These are phyloP conservation scores for Todiramphus saurophagus DNA, from an alignment of 2,113 vertebrate species.

Conservation along the genomic window DNA sequence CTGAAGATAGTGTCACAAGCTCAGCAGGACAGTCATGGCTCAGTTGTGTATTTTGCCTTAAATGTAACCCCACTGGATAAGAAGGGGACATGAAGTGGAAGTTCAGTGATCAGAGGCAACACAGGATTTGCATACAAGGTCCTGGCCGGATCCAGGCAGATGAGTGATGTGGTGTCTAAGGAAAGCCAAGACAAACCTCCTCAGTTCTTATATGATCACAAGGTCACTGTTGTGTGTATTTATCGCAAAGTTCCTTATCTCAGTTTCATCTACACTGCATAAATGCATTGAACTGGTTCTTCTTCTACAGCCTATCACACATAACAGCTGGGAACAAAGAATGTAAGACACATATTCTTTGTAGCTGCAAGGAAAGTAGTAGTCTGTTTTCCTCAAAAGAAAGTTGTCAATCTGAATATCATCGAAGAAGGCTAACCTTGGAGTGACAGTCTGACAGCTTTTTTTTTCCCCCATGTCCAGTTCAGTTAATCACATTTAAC, in stretches of 20 bases:
- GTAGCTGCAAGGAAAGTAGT: not conserved
- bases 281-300: not conserved
- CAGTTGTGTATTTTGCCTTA: not conserved
- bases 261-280: not conserved
- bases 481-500: not conserved
- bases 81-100: not conserved
- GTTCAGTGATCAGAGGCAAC: not conserved
- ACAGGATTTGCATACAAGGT: not conserved
- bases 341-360: not conserved
- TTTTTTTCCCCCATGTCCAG: not conserved
- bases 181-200: not conserved
- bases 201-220: not conserved
- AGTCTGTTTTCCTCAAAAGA: not conserved
- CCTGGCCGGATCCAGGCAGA: not conserved
- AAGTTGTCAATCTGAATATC: not conserved
- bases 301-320: not conserved
- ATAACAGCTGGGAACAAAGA: not conserved
- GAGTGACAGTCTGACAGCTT: not conserved
- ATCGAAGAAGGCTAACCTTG: not conserved
- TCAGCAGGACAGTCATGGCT: not conserved
- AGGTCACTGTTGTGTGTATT: not conserved
- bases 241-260: not conserved
- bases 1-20: not conserved
- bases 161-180: not conserved
- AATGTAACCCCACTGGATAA: not conserved